Conservation (phyloP, 2,113 vertebrate species). For the Aegithalos caudatus region DNA sequence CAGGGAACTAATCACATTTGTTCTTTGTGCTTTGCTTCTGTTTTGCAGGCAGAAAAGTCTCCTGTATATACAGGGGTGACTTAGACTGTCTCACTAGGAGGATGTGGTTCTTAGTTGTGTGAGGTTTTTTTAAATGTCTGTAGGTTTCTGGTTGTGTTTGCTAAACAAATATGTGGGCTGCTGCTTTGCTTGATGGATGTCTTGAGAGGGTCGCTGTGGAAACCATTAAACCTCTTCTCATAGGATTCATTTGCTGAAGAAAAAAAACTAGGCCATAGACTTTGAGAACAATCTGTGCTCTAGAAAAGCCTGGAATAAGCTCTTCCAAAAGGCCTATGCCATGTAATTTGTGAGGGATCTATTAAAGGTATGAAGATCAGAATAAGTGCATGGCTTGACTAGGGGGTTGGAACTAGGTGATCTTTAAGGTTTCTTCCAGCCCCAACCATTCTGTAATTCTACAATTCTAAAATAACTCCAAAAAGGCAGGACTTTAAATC, state of each 20-base stretch:
- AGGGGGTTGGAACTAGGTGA: not conserved
- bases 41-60: not conserved
- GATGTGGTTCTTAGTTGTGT: not conserved
- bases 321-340: not conserved
- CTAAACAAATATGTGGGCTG: constrained; percentile 36
- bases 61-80: not conserved
- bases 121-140: not conserved
- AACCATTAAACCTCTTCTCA: constrained; percentile 53
- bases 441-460: not conserved
- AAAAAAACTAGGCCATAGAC: constrained; percentile 66
- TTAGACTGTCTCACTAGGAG: not conserved
- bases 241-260: constrained; percentile 47
- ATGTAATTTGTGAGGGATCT: not conserved
- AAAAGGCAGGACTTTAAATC: not conserved
- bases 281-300: constrained; percentile 28
- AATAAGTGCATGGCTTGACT: not conserved
- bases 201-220: constrained; percentile 64
- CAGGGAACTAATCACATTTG: not conserved
- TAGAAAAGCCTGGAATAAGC: constrained; percentile 3
- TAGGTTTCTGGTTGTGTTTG: not conserved
- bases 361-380: not conserved
- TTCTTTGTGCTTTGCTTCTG: not conserved
- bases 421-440: not conserved
- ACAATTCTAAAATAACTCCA: not conserved
- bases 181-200: constrained; percentile 26